A percentile compares a stretch with the other conserved stretches of the same genome.
Conservation (phyloP, 2,113 vertebrate species). For the Pristiophorus japonicus region DNA sequence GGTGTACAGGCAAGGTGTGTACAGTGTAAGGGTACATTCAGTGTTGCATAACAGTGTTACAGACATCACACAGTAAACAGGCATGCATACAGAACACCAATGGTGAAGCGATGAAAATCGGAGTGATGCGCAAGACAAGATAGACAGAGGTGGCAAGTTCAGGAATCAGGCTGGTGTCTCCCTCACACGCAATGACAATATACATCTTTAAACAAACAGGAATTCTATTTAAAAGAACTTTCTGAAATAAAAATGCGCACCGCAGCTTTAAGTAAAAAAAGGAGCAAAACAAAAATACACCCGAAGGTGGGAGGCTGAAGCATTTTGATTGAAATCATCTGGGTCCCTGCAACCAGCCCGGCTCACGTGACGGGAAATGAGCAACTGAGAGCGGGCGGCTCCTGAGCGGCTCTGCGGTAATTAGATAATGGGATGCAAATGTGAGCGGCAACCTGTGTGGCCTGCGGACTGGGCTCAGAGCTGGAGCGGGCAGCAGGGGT, state of each 20-base stretch:
- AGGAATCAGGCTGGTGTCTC: background rate
- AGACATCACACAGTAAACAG: no score
- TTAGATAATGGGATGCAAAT: background rate
- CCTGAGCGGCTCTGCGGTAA: background rate
- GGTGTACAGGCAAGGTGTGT: no score
- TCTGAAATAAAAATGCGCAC: background rate
- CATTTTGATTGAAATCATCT: slow-evolving; percentile 31
- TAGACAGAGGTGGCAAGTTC: background rate
- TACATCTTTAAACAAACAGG: background rate
- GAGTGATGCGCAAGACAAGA: background rate
- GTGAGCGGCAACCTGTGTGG: background rate
- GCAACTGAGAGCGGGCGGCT: background rate
- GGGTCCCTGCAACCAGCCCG: background rate
- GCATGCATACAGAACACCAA: no score
- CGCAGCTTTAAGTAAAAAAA: background rate
- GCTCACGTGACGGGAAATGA: background rate
- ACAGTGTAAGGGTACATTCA: no score
- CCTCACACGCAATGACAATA: background rate
- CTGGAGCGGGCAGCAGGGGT: background rate
- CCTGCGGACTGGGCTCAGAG: background rate
- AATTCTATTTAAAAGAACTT: background rate
- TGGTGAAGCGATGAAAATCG: background rate
- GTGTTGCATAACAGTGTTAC: no score
- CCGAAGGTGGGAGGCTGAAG: background rate
- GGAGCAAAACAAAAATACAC: background rate